Base-by-base conservation (phyloP, 2,888 invertebrate genomes). In the Lamellibrachia columna region DNA sequence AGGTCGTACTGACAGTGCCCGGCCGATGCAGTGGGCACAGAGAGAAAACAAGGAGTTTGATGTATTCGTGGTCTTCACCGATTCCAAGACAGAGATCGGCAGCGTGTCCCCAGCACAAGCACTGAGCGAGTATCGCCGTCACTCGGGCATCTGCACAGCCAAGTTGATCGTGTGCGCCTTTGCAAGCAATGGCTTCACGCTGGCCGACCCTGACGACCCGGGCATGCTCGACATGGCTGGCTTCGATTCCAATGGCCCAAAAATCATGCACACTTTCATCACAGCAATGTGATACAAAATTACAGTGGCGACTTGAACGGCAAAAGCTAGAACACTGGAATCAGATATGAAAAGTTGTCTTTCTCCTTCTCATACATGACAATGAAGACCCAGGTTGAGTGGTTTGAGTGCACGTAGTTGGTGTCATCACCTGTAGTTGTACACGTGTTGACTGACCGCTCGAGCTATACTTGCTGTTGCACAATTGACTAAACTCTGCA, bases 11-110 rank as follows among this genome's bases (percentile, higher is more conserved):
- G 95, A 95, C 93, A 95, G 95, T 93, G 94, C 95, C 0, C 93
- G 94, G 91, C 95, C 96, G 9, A 95, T 95, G 95, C 96, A 97
- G 40, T 98, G 98, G 98, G 98, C 98, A 0, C 95, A 95, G 52
- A 96, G 97, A 92, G 96, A 97, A 90, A 97, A 97, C 60, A 97
- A 97, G 94, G 96, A 94, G 93, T 97, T 97, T 94, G 98, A 98
- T 96, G 97, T 98, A 53, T 98, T 98, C 96, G 97, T 98, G 92
- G 97, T 98, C 96, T 97, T 98, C 96, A 97, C 98, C 75, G 98
- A 98, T 96, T 95, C 97, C 96, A 95, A 95, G 95, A 94, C 96
- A 94, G 91, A 95, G 93, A 94, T 95, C 94, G 94, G 53, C 75
- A 94, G 8, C 96, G 97, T 96, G 95, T 97, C 97, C 96, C 97